These are phyloP conservation scores for Psittacula cyanocephala DNA, from an alignment of 2,113 vertebrate species.

Conservation along the genomic window DNA sequence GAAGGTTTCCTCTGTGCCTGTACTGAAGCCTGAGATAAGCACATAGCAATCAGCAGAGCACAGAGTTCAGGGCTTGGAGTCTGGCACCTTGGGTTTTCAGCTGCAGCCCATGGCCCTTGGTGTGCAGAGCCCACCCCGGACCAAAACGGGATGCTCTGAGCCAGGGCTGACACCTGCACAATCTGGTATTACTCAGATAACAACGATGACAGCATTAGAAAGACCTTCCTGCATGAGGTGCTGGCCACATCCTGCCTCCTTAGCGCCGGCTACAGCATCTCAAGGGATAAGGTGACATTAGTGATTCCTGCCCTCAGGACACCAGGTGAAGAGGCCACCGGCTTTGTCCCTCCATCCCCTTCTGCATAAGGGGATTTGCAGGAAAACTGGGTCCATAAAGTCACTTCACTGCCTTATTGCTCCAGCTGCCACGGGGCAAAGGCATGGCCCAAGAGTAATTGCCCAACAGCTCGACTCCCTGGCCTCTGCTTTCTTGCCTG, in stretches of 20 bases:
- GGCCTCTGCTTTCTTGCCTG: neutral
- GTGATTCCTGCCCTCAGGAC: neutral
- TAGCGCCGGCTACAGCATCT: neutral
- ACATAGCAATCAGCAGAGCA: neutral
- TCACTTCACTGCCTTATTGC: neutral
- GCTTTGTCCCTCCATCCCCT: fast-evolving
- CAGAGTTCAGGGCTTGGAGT: neutral
- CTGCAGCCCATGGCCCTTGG: neutral
- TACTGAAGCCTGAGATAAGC: neutral
- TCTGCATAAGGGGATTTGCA: neutral
- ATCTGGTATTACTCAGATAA: neutral
- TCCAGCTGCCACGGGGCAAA: neutral
- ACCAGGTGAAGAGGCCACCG: fast-evolving
- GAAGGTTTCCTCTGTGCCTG: neutral
- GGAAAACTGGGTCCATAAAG: fast-evolving
- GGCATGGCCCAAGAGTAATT: neutral
- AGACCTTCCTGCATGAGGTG: neutral
- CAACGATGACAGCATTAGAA: fast-evolving
- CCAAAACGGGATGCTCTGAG: neutral
- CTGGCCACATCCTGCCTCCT: neutral
- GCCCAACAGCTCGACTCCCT: neutral
- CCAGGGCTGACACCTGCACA: neutral
- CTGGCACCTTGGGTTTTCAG: neutral
- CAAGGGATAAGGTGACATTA: neutral
- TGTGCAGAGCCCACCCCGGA: fast-evolving